Evolutionary conservation across 2,113 vertebrate genomes (phyloP).

Genomic region (Osmerus mordax): DNA sequence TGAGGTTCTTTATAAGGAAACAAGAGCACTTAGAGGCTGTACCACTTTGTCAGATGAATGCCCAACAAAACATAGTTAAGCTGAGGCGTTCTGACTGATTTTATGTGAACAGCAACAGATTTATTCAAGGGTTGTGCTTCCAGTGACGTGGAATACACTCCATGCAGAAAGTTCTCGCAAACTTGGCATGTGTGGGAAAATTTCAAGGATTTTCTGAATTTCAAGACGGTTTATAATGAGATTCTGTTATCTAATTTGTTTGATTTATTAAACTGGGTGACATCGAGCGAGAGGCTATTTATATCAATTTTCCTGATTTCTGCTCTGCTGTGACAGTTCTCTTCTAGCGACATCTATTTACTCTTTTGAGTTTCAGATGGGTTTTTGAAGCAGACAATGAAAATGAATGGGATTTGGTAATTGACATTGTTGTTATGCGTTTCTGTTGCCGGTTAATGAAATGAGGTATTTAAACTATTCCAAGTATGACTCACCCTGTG

Average conservation of each 20-base stretch:
- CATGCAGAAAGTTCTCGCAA: too few relatives aligned
- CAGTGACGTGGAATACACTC: too few relatives aligned
- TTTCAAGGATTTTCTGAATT: not conserved
- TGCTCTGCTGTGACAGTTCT: not conserved
- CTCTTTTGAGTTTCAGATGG: not conserved
- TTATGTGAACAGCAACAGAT: not conserved
- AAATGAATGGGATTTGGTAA: not conserved
- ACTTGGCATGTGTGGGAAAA: not conserved
- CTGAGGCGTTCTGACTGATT: not conserved
- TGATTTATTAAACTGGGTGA: constrained; percentile 13
- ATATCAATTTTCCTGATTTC: constrained; percentile 3
- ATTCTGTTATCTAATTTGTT: constrained; percentile 1
- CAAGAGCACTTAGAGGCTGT: not conserved
- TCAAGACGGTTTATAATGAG: constrained; percentile 6
- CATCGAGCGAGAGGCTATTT: not conserved
- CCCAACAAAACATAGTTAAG: not conserved
- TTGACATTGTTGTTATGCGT: not conserved
- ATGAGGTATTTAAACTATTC: not conserved
- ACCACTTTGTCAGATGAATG: not conserved
- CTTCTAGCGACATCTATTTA: not conserved
- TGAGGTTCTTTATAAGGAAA: not conserved
- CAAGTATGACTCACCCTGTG: too few relatives aligned
- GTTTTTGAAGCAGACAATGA: not conserved
- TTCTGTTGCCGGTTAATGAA: not conserved
- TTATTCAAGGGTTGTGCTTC: not conserved